phyloP scores from a whole-genome alignment of 2,113 vertebrate species.

The Psilopsiagon aymara region DNA sequence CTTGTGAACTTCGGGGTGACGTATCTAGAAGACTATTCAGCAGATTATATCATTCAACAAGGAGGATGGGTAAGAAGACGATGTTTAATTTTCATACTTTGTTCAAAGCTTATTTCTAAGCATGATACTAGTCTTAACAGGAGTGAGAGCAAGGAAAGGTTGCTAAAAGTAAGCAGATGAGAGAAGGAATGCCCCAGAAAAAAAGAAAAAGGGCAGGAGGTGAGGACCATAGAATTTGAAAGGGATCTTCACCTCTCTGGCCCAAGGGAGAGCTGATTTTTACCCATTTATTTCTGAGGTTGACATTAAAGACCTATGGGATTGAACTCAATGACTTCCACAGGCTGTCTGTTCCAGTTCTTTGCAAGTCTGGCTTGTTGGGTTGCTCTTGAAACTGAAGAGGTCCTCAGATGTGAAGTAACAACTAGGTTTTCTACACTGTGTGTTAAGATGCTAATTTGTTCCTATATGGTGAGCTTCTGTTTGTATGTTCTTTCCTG shows the following conservation, averaged over 20 bases:
- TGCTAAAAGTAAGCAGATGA: neutral
- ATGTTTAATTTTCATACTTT: neutral
- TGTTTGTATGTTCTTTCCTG: neutral
- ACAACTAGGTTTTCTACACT: neutral
- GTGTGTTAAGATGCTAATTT: neutral
- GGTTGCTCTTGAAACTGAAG: neutral
- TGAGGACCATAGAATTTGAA: neutral
- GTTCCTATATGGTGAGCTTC: neutral
- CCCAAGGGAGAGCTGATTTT: neutral
- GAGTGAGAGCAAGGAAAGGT: neutral
- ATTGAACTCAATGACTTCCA: neutral
- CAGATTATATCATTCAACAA: constrained; percentile 87
- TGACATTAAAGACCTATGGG: neutral
- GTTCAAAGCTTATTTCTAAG: neutral
- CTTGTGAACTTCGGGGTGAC: constrained; percentile 84
- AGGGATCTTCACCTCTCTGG: neutral
- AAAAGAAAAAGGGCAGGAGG: neutral
- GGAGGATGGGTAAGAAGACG: constrained; percentile 93
- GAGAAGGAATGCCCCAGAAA: neutral
- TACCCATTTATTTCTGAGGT: neutral
- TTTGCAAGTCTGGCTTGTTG: neutral
- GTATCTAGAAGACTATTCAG: constrained; percentile 85
- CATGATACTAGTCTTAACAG: neutral
- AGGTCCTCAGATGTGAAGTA: neutral
- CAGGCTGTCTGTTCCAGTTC: neutral